These are phyloP conservation scores for Drosophila paucipuncta DNA, from an alignment of 2,888 invertebrate genomes.

Conservation along the genomic window DNA sequence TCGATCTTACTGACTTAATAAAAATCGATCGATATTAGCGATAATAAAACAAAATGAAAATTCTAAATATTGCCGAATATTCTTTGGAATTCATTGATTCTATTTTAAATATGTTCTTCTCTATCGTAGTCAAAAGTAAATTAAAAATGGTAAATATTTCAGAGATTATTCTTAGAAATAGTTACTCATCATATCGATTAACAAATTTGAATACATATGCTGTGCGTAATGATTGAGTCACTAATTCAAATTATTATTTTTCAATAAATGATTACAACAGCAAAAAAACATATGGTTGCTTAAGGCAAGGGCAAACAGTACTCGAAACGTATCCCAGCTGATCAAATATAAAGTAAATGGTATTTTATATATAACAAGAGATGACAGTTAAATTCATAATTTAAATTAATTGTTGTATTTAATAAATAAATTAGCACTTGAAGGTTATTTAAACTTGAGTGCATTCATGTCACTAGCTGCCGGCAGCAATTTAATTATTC, in stretches of 20 bases:
- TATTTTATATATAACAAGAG: neutral
- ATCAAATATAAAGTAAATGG: neutral
- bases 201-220: neutral
- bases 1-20: neutral
- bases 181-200: neutral
- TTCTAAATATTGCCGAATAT: neutral
- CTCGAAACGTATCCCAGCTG: neutral
- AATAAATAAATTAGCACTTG: neutral
- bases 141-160: neutral
- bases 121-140: neutral
- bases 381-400: neutral
- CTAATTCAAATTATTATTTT: too few species aligned
- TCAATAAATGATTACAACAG: too few species aligned
- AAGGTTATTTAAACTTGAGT: neutral
- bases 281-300: too few species aligned
- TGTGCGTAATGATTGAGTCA: too few species aligned
- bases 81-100: neutral
- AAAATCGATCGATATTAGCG: neutral
- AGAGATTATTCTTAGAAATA: neutral
- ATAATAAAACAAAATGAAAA: neutral
- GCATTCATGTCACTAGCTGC: slow-evolving; percentile 3
- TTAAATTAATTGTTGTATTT: neutral
- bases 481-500: slow-evolving; percentile 54
- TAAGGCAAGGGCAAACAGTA: too few species aligned
- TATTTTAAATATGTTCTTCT: neutral